Evolutionary conservation across 2,888 invertebrate genomes (phyloP).

Genomic region (Drosophila crucigera): DNA sequence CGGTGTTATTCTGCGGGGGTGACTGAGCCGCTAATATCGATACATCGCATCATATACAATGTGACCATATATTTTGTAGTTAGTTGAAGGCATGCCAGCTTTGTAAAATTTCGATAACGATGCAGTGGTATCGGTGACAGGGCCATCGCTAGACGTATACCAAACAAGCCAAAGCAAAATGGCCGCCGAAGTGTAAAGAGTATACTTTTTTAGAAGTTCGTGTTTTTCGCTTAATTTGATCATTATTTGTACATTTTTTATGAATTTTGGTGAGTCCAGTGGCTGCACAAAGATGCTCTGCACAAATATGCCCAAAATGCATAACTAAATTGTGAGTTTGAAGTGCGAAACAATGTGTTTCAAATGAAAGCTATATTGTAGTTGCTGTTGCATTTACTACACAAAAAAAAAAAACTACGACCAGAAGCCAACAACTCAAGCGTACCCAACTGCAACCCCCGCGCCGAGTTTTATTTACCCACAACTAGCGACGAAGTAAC

Average conservation of each 20-base stretch:
- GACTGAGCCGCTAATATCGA: constrained; percentile 35
- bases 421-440: constrained; percentile 52
- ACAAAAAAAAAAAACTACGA: constrained; percentile 59
- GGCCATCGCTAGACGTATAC: constrained; percentile 52
- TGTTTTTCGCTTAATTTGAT: constrained; percentile 77
- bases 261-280: constrained; percentile 73
- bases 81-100: constrained; percentile 34
- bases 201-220: constrained; percentile 70
- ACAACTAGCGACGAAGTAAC: constrained; percentile 66
- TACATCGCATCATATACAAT: constrained; percentile 10
- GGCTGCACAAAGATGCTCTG: neutral
- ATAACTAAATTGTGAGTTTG: constrained; percentile 7
- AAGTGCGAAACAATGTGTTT: constrained; percentile 27
- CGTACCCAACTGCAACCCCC: constrained; percentile 53
- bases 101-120: constrained; percentile 2
- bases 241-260: constrained; percentile 75
- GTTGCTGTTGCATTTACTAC: constrained; percentile 49
- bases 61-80: constrained; percentile 6
- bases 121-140: constrained; percentile 7
- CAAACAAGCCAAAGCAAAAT: constrained; percentile 67
- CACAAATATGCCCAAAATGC: constrained; percentile 7
- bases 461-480: constrained; percentile 50
- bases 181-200: constrained; percentile 70
- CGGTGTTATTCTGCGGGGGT: constrained; percentile 49
- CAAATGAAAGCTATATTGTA: constrained; percentile 42